These are phyloP conservation scores for Ophraella communa DNA, from an alignment of 2,888 invertebrate species.

Conservation along the genomic window DNA sequence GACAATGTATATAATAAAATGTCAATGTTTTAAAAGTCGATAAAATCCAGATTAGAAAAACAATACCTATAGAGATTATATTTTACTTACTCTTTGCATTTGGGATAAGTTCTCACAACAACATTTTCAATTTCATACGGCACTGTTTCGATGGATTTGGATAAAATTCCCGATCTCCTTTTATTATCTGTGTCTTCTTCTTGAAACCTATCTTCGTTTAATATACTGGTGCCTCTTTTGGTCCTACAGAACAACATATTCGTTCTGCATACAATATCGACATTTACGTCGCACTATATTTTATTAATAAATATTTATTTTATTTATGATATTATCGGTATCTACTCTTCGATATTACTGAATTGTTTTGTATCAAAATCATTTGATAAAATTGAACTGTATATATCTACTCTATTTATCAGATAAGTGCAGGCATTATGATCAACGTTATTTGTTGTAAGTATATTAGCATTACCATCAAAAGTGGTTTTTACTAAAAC, in stretches of 20 bases:
- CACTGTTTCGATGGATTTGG: constrained; percentile 21
- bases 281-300: not conserved
- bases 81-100: constrained; percentile 40
- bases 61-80: not conserved
- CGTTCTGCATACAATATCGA: not conserved
- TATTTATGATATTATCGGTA: not conserved
- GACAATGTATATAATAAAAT: no score
- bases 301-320: not conserved
- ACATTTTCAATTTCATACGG: constrained; percentile 22
- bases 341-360: not conserved
- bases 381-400: constrained; percentile 26
- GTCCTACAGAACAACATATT: constrained; percentile 25
- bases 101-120: constrained; percentile 27
- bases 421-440: constrained; percentile 6
- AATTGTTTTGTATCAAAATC: constrained; percentile 20
- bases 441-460: constrained; percentile 4
- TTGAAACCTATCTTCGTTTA: constrained; percentile 18
- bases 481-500: no score
- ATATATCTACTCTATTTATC: constrained; percentile 7
- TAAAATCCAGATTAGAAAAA: not conserved
- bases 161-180: constrained; percentile 39
- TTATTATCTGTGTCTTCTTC: constrained; percentile 7
- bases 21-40: no score
- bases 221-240: constrained; percentile 22
- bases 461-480: no score